Conservation (phyloP, 1,140 invertebrate genomes). For the Hylyphantes graminicola region DNA sequence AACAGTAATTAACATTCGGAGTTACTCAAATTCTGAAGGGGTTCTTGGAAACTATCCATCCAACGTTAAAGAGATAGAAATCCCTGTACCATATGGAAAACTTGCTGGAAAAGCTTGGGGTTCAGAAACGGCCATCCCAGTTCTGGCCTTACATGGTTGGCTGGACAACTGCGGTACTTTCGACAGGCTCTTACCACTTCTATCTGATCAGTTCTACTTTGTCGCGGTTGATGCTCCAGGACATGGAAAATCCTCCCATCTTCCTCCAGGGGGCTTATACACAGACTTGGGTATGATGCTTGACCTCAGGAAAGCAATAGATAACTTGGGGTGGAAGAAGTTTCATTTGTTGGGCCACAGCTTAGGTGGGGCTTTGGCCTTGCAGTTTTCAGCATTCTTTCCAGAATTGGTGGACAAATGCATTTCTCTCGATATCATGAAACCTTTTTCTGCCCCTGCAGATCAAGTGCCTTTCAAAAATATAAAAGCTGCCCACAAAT, state of each 20-base stretch:
- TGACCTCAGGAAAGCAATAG: conserved; percentile 78
- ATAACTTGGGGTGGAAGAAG: conserved; percentile 82
- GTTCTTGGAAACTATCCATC: neutral
- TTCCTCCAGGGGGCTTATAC: conserved; percentile 80
- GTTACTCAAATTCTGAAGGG: neutral
- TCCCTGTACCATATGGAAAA: conserved; percentile 83
- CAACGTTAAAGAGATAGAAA: conserved; percentile 70
- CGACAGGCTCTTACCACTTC: conserved; percentile 79
- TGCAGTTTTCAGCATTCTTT: conserved; percentile 65
- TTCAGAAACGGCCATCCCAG: conserved; percentile 73
- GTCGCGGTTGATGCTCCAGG: conserved; percentile 69
- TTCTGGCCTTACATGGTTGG: conserved; percentile 82
- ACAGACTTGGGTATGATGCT: conserved; percentile 77
- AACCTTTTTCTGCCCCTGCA: conserved; percentile 51
- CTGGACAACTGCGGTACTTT: conserved; percentile 91
- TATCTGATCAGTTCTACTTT: conserved; percentile 66
- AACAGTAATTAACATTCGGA: neutral
- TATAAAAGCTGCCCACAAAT: conserved; percentile 7
- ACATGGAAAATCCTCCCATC: conserved; percentile 84
- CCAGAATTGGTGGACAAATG: conserved; percentile 71
- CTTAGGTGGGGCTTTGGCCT: conserved; percentile 65
- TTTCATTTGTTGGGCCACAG: conserved; percentile 71
- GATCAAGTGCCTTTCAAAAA: conserved; percentile 11
- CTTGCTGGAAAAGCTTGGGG: conserved; percentile 80
- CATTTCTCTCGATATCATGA: conserved; percentile 71